Conservation (phyloP, 2,888 invertebrate species). For the Caenorhabditis sinica region DNA sequence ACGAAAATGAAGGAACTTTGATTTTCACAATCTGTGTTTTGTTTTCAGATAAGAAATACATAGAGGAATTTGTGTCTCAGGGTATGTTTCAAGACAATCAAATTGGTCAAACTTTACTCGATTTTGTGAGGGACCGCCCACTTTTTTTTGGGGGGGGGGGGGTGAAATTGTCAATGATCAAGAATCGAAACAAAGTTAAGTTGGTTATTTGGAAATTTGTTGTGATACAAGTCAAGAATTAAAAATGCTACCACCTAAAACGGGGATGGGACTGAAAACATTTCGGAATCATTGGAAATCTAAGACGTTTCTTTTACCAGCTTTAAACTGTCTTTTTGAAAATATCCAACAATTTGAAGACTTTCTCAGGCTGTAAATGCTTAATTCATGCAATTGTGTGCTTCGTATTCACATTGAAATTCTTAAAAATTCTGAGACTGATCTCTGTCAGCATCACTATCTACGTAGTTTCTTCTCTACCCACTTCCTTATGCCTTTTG, state of each 20-base stretch:
- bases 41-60: not conserved
- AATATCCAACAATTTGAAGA: too few species aligned
- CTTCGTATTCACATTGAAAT: too few species aligned
- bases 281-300: too few species aligned
- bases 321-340: too few species aligned
- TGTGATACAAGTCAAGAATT: too few species aligned
- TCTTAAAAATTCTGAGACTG: not conserved
- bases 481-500: too few species aligned
- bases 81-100: not conserved
- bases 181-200: not conserved
- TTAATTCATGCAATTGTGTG: too few species aligned
- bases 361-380: too few species aligned
- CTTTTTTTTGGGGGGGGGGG: not conserved
- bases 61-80: not conserved
- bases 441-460: not conserved
- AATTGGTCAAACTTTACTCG: conserved; percentile 9
- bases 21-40: not conserved
- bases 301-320: too few species aligned
- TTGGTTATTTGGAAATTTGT: too few species aligned
- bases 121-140: not conserved
- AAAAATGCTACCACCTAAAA: not conserved
- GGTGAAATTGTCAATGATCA: not conserved
- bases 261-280: too few species aligned
- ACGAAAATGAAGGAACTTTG: not conserved
- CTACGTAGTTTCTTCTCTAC: too few species aligned